Conservation (phyloP, 2,888 invertebrate species). For the Agrotis exclamationis region DNA sequence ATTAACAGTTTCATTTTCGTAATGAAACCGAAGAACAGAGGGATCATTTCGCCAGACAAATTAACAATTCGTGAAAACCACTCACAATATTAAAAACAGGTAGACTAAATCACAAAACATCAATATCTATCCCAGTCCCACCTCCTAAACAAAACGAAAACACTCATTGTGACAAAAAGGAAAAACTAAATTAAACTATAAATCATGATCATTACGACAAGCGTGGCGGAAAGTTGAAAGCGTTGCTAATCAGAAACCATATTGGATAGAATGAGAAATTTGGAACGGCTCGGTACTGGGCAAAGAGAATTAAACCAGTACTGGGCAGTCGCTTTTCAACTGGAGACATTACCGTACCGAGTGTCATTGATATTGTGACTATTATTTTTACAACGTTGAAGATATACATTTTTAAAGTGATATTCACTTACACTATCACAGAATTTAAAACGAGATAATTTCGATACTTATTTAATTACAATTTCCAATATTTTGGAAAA, state of each 20-base stretch:
- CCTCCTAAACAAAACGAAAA: constrained; percentile 23
- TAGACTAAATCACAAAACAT: constrained; percentile 12
- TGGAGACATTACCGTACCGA: constrained; percentile 17
- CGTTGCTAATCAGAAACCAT: constrained; percentile 63
- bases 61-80: not conserved
- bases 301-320: too few relatives aligned
- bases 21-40: not conserved
- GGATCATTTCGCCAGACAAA: not conserved
- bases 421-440: too few relatives aligned
- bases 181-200: constrained; percentile 62
- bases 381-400: not conserved
- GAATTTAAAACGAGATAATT: too few relatives aligned
- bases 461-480: too few relatives aligned
- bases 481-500: too few relatives aligned
- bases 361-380: not conserved
- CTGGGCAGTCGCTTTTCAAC: constrained; percentile 2
- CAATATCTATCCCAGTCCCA: constrained; percentile 12
- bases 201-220: constrained; percentile 59
- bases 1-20: not conserved
- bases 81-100: not conserved
- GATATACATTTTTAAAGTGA: too few relatives aligned
- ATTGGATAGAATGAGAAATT: constrained; percentile 48
- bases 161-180: constrained; percentile 41
- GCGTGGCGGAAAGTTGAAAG: constrained; percentile 62
- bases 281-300: constrained; percentile 23